These are phyloP conservation scores for Achlya flavicornis DNA, from an alignment of 2,888 invertebrate species.

Conservation along the genomic window DNA sequence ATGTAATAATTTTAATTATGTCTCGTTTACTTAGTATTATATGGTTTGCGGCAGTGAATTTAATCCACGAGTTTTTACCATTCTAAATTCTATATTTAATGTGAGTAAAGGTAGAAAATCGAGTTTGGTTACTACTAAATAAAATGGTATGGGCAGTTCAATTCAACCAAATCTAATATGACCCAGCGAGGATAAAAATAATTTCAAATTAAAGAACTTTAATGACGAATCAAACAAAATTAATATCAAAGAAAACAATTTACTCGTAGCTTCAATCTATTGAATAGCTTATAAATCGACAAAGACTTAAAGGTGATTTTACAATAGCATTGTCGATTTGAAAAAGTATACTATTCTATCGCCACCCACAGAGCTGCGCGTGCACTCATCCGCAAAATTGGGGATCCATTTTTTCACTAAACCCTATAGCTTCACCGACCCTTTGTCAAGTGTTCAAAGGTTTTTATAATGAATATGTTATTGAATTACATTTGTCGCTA, in stretches of 20 bases:
- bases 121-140: too few species aligned
- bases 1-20: too few species aligned
- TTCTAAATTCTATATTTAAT: neutral
- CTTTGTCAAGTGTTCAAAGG: constrained; percentile 9
- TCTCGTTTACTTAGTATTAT: too few species aligned
- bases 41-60: too few species aligned
- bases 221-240: neutral
- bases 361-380: constrained; percentile 34
- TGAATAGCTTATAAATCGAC: neutral
- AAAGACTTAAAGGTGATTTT: neutral
- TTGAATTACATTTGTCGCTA: constrained; percentile 9
- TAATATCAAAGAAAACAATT: neutral
- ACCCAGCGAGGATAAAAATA: too few species aligned
- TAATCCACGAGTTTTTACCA: too few species aligned
- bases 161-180: too few species aligned
- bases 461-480: constrained; percentile 2
- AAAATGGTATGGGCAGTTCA: too few species aligned
- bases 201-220: too few species aligned
- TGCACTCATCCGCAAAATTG: constrained; percentile 23
- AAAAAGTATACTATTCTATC: neutral
- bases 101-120: too few species aligned
- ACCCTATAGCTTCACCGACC: constrained; percentile 15
- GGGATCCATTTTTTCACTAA: constrained; percentile 9
- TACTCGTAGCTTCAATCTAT: neutral
- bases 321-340: neutral